Conservation (phyloP, 2,888 invertebrate genomes). For the Temnothorax ravouxi region DNA sequence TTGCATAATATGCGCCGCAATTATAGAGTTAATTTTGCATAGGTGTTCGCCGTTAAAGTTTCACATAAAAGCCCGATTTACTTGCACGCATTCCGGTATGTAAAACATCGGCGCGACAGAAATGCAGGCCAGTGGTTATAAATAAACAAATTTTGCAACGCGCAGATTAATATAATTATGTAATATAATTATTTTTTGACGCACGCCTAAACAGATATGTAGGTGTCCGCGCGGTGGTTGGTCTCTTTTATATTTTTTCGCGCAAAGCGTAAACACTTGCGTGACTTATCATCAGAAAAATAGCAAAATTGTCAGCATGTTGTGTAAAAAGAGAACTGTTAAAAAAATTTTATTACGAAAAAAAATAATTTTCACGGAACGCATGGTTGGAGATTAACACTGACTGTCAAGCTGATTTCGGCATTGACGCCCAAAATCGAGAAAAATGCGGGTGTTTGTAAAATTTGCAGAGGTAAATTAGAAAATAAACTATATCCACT, state of each 20-base stretch:
- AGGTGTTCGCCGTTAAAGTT: conserved; percentile 29
- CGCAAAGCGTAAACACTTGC: not conserved
- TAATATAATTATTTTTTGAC: conserved; percentile 24
- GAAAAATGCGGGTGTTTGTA: not conserved
- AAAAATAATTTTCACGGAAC: not conserved
- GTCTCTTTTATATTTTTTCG: not conserved
- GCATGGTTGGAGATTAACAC: not conserved
- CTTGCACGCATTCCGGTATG: not conserved
- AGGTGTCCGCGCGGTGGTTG: too few species aligned
- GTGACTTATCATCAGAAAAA: not conserved
- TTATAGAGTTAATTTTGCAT: conserved; percentile 55
- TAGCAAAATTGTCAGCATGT: not conserved
- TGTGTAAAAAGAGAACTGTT: not conserved
- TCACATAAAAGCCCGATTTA: conserved; percentile 22
- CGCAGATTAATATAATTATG: conserved; percentile 45
- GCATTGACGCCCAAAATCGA: not conserved
- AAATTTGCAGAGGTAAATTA: not conserved
- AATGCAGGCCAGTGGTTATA: not conserved
- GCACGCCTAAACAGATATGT: not conserved
- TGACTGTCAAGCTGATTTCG: not conserved
- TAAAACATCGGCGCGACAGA: not conserved
- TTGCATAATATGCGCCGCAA: conserved; percentile 44
- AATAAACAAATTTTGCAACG: conserved; percentile 44
- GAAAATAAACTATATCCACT: not conserved
- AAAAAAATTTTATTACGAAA: not conserved